phyloP scores from a whole-genome alignment of 1,140 invertebrate species.

The Drosophila lacertosa region DNA sequence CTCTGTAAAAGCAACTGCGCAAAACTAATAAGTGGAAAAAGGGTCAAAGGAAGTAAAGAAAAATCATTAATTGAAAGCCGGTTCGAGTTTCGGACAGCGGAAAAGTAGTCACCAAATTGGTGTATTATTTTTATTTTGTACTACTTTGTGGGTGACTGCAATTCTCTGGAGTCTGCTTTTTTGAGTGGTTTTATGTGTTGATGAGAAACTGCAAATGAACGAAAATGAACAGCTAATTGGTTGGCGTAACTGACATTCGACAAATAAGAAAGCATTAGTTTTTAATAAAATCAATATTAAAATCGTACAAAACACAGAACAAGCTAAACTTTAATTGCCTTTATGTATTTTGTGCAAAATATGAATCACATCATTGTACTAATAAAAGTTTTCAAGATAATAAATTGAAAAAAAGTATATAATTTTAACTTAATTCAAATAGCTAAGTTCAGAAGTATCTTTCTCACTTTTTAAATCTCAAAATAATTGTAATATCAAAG shows the following conservation, averaged over 20 bases:
- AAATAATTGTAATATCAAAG: too few species aligned
- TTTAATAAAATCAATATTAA: too few species aligned
- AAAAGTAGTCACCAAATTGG: conserved; percentile 34
- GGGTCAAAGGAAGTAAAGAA: conserved; percentile 1
- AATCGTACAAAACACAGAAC: too few species aligned
- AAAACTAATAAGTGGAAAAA: conserved; percentile 19
- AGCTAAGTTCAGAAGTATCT: too few species aligned
- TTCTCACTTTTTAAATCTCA: too few species aligned
- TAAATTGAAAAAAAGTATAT: too few species aligned
- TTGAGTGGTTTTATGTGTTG: conserved; percentile 31
- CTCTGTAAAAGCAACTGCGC: conserved; percentile 1
- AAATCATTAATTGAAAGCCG: conserved; percentile 25
- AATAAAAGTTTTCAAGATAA: too few species aligned
- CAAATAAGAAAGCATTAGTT: neutral
- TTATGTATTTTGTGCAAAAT: too few species aligned
- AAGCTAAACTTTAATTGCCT: too few species aligned
- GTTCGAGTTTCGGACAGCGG: conserved; percentile 8
- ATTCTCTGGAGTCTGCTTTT: conserved; percentile 9
- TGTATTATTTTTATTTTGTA: conserved; percentile 9
- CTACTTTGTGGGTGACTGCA: conserved; percentile 11
- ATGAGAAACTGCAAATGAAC: conserved; percentile 9
- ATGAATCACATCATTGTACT: too few species aligned
- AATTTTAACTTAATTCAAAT: too few species aligned
- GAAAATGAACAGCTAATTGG: conserved; percentile 2
- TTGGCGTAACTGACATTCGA: neutral